Conservation (phyloP, 2,888 invertebrate species). For the Drosophila flavopinicola region DNA sequence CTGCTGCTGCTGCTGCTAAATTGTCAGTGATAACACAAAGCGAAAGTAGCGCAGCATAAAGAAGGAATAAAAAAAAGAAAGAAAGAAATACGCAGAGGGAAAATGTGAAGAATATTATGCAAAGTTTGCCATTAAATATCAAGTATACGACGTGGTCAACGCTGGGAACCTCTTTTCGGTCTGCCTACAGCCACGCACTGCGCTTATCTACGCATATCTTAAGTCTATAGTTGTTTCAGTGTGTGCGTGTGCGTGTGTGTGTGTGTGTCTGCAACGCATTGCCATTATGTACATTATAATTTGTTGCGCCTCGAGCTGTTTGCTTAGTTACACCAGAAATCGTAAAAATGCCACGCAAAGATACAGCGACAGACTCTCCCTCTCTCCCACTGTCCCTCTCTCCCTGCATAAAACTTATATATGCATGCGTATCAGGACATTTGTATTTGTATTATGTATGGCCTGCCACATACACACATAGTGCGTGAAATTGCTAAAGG, state of each 20-base stretch:
- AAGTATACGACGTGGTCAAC: constrained; percentile 64
- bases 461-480: constrained; percentile 43
- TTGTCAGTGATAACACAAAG: constrained; percentile 71
- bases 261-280: constrained; percentile 49
- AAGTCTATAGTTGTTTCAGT: constrained; percentile 37
- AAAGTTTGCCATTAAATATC: constrained; percentile 66
- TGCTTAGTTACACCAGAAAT: constrained; percentile 66
- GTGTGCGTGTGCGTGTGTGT: constrained; percentile 15
- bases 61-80: constrained; percentile 15
- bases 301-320: constrained; percentile 70
- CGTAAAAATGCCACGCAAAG: constrained; percentile 66
- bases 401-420: constrained; percentile 7
- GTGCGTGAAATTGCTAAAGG: constrained; percentile 61
- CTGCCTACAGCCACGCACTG: constrained; percentile 43
- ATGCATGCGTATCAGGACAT: constrained; percentile 40
- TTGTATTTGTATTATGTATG: constrained; percentile 51
- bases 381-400: not conserved
- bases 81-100: not conserved
- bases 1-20: constrained; percentile 48
- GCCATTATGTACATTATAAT: constrained; percentile 72
- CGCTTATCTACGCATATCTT: constrained; percentile 36
- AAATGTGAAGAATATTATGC: constrained; percentile 55
- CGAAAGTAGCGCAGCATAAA: constrained; percentile 47
- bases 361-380: not conserved
- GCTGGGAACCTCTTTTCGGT: constrained; percentile 25